A percentile compares a stretch with the other conserved stretches of the same genome.
Evolutionary conservation across 2,888 invertebrate genomes (phyloP).

Genomic region (Trachelus stipa): DNA sequence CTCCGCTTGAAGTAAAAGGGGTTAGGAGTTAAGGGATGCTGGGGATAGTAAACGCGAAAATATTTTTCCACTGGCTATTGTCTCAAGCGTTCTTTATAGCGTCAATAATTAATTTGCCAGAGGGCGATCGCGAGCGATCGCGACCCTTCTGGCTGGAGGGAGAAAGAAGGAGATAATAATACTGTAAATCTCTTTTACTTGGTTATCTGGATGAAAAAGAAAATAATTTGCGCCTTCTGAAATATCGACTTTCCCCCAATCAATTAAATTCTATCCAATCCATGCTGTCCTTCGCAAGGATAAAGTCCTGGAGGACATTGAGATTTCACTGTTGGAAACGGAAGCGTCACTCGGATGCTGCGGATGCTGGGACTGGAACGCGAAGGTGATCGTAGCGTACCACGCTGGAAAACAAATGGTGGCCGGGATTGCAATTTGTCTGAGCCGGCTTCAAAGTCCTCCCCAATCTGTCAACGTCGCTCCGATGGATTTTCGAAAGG

Average conservation of each 20-base stretch:
- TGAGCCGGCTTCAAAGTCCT: slow-evolving; percentile 27
- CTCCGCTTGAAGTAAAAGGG: not conserved
- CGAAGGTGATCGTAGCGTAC: not conserved
- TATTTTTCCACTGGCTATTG: slow-evolving; percentile 54
- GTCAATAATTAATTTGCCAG: slow-evolving; percentile 50
- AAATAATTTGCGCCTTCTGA: not conserved
- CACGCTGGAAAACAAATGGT: slow-evolving; percentile 41
- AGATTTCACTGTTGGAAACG: not conserved
- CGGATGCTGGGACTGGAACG: not conserved
- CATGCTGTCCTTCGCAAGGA: not conserved
- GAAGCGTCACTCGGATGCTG: not conserved
- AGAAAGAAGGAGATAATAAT: slow-evolving; percentile 8
- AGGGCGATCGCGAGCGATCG: slow-evolving; percentile 17
- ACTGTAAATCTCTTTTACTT: not conserved
- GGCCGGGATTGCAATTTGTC: slow-evolving; percentile 30
- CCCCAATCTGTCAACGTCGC: slow-evolving; percentile 63
- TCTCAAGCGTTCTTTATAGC: slow-evolving; percentile 43
- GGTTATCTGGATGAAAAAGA: not conserved
- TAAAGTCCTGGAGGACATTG: not conserved
- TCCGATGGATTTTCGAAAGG: slow-evolving; percentile 62
- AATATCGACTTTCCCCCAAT: not conserved
- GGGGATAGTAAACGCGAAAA: slow-evolving; percentile 39
- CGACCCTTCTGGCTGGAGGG: not conserved
- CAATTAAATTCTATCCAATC: not conserved
- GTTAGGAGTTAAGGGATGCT: not conserved